Evolutionary conservation across 2,888 invertebrate species (phyloP).

Genomic region (Pyrrhosoma nymphula): DNA sequence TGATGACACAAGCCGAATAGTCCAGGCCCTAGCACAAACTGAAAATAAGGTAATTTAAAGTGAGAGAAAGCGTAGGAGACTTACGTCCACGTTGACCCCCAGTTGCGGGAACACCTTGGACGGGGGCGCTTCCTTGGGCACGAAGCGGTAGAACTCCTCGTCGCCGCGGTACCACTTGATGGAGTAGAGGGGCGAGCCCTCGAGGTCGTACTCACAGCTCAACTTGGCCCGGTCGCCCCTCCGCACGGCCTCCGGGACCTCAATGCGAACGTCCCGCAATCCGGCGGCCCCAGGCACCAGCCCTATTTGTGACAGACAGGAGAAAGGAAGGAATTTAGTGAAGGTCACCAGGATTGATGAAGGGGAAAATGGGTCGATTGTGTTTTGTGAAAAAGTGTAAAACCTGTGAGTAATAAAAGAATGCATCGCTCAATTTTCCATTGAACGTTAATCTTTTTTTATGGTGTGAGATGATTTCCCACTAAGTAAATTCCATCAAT

Average conservation of each 20-base stretch:
- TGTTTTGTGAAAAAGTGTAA: too few species aligned
- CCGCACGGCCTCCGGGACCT: conserved; percentile 80
- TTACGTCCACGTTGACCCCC: conserved; percentile 87
- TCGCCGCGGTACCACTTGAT: conserved; percentile 88
- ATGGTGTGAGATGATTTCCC: too few species aligned
- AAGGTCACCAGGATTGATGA: too few species aligned
- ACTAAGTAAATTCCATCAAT: too few species aligned
- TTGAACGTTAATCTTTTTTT: too few species aligned
- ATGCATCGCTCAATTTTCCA: too few species aligned
- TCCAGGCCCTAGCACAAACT: too few species aligned
- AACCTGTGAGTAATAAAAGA: too few species aligned
- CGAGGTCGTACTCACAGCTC: conserved; percentile 81
- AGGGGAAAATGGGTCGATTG: too few species aligned
- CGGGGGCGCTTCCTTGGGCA: conserved; percentile 86
- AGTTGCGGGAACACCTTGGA: conserved; percentile 84
- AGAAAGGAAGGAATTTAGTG: background rate
- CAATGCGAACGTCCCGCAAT: conserved; percentile 63
- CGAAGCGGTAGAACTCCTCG: conserved; percentile 87
- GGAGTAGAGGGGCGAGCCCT: conserved; percentile 85
- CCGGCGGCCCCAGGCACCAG: background rate
- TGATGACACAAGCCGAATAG: too few species aligned
- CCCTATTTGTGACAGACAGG: background rate
- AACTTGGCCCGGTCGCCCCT: conserved; percentile 81
- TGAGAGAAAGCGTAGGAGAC: conserved; percentile 75
- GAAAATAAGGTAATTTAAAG: too few species aligned